Conservation (phyloP, 2,113 vertebrate genomes). For the Tragelaphus scriptus region DNA sequence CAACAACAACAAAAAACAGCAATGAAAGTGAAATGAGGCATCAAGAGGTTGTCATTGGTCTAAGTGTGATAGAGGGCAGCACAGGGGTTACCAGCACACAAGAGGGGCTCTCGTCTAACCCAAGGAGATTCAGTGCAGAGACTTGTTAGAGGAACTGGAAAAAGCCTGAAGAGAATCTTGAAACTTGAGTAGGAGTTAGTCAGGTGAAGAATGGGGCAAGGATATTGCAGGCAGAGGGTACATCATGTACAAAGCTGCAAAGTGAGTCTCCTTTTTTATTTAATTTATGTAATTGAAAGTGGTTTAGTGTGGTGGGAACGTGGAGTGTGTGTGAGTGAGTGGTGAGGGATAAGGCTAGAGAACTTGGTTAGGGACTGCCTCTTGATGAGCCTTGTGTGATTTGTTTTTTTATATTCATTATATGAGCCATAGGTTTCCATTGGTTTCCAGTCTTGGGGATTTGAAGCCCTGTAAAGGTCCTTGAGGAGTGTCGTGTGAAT, state of each 20-base stretch:
- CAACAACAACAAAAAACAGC: not conserved
- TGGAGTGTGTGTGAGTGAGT: not conserved
- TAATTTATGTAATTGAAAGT: not conserved
- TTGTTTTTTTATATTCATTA: not conserved
- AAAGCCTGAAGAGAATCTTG: not conserved
- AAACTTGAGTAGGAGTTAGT: constrained; percentile 27
- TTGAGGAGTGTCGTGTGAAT: not conserved
- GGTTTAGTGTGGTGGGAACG: not conserved
- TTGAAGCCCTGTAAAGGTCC: not conserved
- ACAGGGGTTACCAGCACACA: not conserved
- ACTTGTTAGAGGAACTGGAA: not conserved
- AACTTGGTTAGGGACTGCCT: not conserved
- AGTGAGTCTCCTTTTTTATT: not conserved
- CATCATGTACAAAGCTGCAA: not conserved
- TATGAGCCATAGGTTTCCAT: not conserved
- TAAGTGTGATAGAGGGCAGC: constrained; percentile 1
- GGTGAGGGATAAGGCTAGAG: not conserved
- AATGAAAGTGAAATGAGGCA: not conserved
- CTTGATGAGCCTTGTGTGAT: not conserved
- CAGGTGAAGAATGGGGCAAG: not conserved
- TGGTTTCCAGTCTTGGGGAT: not conserved
- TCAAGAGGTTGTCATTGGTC: not conserved
- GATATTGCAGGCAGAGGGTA: not conserved
- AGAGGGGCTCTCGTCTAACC: not conserved
- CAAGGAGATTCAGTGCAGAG: not conserved